A percentile compares a stretch with the other conserved stretches of the same genome.
These are phyloP conservation scores for Clarias platycephalus DNA, from an alignment of 2,797 vertebrate genomes.

Conservation along the genomic window DNA sequence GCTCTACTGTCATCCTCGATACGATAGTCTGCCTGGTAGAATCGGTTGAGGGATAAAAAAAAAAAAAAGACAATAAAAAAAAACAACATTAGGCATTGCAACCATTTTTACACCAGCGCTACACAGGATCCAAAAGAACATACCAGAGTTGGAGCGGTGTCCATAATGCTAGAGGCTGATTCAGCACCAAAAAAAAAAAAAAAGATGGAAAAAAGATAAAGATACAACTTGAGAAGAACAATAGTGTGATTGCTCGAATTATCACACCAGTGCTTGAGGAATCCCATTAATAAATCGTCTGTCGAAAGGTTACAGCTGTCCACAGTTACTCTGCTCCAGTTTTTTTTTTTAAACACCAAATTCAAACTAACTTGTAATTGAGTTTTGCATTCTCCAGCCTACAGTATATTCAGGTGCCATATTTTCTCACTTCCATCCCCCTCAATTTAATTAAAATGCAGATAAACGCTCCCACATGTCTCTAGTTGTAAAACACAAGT, in stretches of 20 bases:
- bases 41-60: not conserved
- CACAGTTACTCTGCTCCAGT: not conserved
- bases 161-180: too few relatives aligned
- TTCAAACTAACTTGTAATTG: not conserved
- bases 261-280: too few relatives aligned
- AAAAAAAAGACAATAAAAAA: too few relatives aligned
- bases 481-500: not conserved
- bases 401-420: not conserved
- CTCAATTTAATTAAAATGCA: slow-evolving; percentile 34
- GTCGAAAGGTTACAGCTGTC: not conserved
- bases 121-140: too few relatives aligned
- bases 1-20: too few relatives aligned
- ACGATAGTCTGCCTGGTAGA: not conserved
- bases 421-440: not conserved
- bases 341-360: not conserved
- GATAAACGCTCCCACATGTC: slow-evolving; percentile 25
- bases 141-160: too few relatives aligned
- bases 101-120: too few relatives aligned
- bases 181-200: too few relatives aligned
- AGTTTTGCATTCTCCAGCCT: not conserved
- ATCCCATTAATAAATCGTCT: not conserved
- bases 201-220: too few relatives aligned
- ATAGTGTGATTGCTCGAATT: too few relatives aligned
- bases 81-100: too few relatives aligned
- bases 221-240: too few relatives aligned